Conservation (phyloP, 2,797 vertebrate species). For the Coregonus ussuriensis region DNA sequence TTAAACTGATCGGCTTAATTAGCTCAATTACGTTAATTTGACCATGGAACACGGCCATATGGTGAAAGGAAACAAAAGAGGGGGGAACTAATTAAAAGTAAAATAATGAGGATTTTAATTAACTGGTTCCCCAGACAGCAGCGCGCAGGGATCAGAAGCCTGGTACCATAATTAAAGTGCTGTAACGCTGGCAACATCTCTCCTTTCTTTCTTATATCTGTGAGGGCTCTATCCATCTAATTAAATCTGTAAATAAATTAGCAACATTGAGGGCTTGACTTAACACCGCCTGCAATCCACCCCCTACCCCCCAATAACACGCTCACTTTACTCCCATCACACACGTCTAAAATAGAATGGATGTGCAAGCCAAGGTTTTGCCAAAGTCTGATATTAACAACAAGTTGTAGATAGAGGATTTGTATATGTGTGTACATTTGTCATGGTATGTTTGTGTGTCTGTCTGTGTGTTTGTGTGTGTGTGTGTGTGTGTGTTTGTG, state of each 20-base stretch:
- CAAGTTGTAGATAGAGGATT: slow-evolving; percentile 34
- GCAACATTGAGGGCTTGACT: slow-evolving; percentile 78
- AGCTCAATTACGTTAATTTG: slow-evolving; percentile 91
- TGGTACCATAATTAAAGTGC: slow-evolving; percentile 79
- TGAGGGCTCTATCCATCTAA: slow-evolving; percentile 84
- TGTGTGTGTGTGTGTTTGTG: slow-evolving; percentile 3
- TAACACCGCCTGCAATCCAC: slow-evolving; percentile 68
- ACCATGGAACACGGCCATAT: slow-evolving; percentile 86
- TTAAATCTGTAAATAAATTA: slow-evolving; percentile 90
- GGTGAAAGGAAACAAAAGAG: slow-evolving; percentile 83
- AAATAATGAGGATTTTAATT: slow-evolving; percentile 89
- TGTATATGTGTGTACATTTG: slow-evolving; percentile 4
- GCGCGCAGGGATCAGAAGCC: slow-evolving; percentile 82
- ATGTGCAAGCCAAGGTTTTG: slow-evolving; percentile 61
- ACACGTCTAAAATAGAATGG: slow-evolving; percentile 39
- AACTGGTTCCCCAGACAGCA: slow-evolving; percentile 83
- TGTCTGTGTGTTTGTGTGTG: slow-evolving; percentile 13
- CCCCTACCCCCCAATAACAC: slow-evolving; percentile 63
- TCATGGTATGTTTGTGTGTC: not conserved
- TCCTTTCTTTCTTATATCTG: slow-evolving; percentile 77
- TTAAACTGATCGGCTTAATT: slow-evolving; percentile 90
- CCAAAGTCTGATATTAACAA: slow-evolving; percentile 57
- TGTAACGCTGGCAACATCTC: slow-evolving; percentile 83
- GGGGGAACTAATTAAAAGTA: slow-evolving; percentile 87
- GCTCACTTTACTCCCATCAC: slow-evolving; percentile 64